Percentiles rank a stretch among this genome's conserved stretches.
These are phyloP conservation scores for Doryteuthis pealeii DNA, from an alignment of 1,140 invertebrate genomes.

Conservation along the genomic window DNA sequence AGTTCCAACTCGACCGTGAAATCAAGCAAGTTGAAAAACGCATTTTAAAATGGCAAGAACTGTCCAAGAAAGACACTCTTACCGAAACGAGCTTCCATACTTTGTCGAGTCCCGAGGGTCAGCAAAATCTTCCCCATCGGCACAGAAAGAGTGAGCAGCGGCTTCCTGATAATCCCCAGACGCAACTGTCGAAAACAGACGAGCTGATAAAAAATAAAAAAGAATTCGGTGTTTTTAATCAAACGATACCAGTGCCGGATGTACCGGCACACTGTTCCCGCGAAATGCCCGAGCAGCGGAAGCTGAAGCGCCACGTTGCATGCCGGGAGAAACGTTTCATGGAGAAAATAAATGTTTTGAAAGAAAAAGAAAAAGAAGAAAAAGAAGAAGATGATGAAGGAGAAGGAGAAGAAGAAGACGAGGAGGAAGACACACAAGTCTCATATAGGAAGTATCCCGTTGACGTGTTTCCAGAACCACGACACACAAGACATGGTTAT, in stretches of 20 bases:
- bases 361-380: no score
- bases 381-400: no score
- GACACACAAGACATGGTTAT: no score
- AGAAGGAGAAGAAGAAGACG: no score
- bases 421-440: no score
- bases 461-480: no score
- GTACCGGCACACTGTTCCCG: no score
- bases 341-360: no score
- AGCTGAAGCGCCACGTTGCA: no score
- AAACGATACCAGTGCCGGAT: neutral
- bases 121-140: neutral
- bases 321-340: no score
- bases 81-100: neutral
- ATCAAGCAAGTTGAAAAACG: neutral
- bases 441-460: no score
- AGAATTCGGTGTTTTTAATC: neutral
- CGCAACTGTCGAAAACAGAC: neutral
- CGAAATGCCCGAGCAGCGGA: no score
- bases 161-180: neutral
- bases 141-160: neutral
- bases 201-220: neutral
- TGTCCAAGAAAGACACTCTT: neutral
- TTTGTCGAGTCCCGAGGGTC: neutral
- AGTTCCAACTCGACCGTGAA: slow-evolving; percentile 3
- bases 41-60: neutral